Conservation (phyloP, 1,140 invertebrate genomes). For the Drosophila bocqueti region DNA sequence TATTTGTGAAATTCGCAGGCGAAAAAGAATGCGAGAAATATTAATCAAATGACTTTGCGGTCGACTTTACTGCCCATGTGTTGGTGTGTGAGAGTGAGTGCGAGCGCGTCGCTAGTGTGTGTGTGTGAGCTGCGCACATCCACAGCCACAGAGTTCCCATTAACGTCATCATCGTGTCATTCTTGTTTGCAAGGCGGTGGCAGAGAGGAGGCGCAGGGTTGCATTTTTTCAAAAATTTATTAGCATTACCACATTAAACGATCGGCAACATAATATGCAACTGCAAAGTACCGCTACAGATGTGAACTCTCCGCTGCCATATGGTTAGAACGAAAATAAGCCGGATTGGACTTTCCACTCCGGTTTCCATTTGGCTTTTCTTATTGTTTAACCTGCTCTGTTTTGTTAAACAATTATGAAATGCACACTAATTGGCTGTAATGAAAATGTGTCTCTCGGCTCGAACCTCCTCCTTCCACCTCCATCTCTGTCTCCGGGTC, state of each 20-base stretch:
- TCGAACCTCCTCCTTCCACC: constrained; percentile 15
- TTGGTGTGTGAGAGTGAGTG: constrained; percentile 41
- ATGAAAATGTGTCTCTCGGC: constrained; percentile 74
- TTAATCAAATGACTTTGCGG: constrained; percentile 82
- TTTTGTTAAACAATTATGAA: constrained; percentile 85
- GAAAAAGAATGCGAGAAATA: constrained; percentile 56
- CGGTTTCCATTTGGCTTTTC: constrained; percentile 28
- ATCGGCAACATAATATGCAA: constrained; percentile 38
- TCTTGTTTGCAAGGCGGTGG: constrained; percentile 68
- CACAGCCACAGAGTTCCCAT: constrained; percentile 72
- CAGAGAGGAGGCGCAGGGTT: constrained; percentile 65
- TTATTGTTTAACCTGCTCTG: constrained; percentile 23
- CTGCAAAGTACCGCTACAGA: constrained; percentile 26
- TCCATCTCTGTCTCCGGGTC: constrained; percentile 6
- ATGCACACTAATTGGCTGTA: constrained; percentile 84
- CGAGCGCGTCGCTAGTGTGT: constrained; percentile 54
- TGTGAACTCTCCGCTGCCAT: constrained; percentile 53
- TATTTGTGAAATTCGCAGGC: constrained; percentile 79
- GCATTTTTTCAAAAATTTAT: constrained; percentile 68
- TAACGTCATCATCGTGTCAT: constrained; percentile 85
- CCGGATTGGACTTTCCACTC: constrained; percentile 36
- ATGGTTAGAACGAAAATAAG: constrained; percentile 53
- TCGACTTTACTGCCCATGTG: constrained; percentile 61
- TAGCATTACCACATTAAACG: constrained; percentile 39
- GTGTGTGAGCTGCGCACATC: constrained; percentile 65